Evolutionary conservation across 2,888 invertebrate genomes (phyloP), one percentile per base, ranked within the genome.

Genomic region (Hymenopus coronatus): DNA sequence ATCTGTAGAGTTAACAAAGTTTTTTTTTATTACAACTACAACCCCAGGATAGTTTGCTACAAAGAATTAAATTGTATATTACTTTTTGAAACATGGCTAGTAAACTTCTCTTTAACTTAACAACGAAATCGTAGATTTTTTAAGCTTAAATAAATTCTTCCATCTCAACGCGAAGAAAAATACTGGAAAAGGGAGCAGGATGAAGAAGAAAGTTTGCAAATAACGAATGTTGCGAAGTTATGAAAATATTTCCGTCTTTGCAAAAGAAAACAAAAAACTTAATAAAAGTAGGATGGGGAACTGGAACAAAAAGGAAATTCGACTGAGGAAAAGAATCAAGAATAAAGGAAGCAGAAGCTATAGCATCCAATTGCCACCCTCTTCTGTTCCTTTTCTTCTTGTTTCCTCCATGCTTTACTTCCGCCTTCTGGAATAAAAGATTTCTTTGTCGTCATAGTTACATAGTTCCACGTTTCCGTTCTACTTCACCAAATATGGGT

Each of bases 191-290:
- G n/a, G 33, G 25, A 54, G 14, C 25, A 40, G 40, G 85, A 83
- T 28, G 54, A 83, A 83, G 46, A 27, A 27, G 15, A n/a, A 84
- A 85, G 85, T 85, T 85, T 85, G 20, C 27, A 46, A 27, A 85
- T 85, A 46, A 85, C 85, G 85, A 85, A 85, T 85, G 85, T 46
- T 46, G 27, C 15, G 28, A 85, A 85, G 46, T 85, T 85, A 85
- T 85, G 85, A 54, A 46, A 85, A 85, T 85, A 85, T 46, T 46
- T 85, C 28, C 85, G 27, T 6, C n/a, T 27, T 28, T 27, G n/a
- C 46, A 85, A 70, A 85, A 85, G n/a, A 85, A 46, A 85, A 33
- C 14, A 33, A 46, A 46, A n/a, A 33, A 85, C 54, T 70, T 70
- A 70, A 70, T 70, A 70, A 70, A 70, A 70, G 25, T 70, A 25